Percentiles rank a stretch among this genome's conserved stretches.
Conservation (phyloP, 2,888 invertebrate genomes). For the Nemotelus pantherinus region DNA sequence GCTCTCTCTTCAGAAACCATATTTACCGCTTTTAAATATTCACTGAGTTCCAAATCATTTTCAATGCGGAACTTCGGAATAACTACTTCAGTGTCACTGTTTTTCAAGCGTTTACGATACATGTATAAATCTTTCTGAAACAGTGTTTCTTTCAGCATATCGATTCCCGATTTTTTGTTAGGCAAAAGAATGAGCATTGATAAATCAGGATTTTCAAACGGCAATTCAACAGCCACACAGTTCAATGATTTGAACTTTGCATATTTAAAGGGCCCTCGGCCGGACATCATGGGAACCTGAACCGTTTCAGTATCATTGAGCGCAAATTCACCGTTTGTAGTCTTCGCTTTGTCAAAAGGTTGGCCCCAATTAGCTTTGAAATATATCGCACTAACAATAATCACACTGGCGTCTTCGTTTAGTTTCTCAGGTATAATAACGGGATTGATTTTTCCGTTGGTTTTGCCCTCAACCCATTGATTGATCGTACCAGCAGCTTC, state of each 20-base stretch:
- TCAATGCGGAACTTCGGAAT: not conserved
- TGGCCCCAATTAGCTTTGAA: conserved; percentile 73
- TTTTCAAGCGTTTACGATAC: not conserved
- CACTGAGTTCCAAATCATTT: not conserved
- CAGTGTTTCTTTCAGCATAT: conserved; percentile 69
- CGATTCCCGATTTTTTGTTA: conserved; percentile 71
- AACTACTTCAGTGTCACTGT: not conserved
- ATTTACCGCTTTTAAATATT: not conserved
- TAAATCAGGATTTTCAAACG: conserved; percentile 72
- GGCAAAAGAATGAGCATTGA: conserved; percentile 80
- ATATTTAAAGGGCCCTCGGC: conserved; percentile 63
- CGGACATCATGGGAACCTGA: conserved; percentile 75
- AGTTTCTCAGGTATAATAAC: conserved; percentile 71
- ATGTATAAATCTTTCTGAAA: conserved; percentile 65
- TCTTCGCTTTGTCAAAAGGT: not conserved
- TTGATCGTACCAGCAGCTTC: conserved; percentile 72
- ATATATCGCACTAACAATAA: conserved; percentile 82
- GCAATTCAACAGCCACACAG: conserved; percentile 73
- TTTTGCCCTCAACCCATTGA: conserved; percentile 78
- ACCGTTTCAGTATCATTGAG: conserved; percentile 65
- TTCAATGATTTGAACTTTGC: conserved; percentile 62
- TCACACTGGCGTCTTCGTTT: conserved; percentile 68
- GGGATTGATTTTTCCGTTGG: conserved; percentile 80
- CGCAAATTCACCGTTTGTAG: conserved; percentile 57
- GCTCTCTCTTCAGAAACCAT: not conserved